Percentiles rank a stretch among this genome's conserved stretches.
phyloP scores from a whole-genome alignment of 2,113 vertebrate genomes.

The Sapayoa aenigma region DNA sequence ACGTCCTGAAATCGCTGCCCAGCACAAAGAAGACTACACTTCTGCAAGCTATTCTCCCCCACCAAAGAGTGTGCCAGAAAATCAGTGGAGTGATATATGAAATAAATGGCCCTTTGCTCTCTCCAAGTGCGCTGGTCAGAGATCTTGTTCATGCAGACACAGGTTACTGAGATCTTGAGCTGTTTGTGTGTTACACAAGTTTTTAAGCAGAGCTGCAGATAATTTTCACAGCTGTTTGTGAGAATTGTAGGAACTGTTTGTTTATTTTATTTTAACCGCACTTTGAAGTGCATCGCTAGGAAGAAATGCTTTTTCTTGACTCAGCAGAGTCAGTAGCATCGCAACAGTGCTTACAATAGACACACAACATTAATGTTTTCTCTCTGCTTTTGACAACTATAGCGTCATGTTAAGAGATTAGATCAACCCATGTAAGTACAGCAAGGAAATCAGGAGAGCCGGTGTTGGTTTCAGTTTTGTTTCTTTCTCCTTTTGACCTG shows the following conservation, averaged over 20 bases:
- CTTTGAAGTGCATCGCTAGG: background rate
- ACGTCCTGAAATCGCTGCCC: background rate
- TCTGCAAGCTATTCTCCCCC: background rate
- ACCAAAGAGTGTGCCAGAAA: background rate
- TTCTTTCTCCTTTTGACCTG: background rate
- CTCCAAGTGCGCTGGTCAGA: background rate
- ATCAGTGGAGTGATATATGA: background rate
- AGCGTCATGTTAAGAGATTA: background rate
- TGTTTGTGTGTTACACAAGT: background rate
- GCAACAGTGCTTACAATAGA: background rate
- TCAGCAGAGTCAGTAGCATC: background rate
- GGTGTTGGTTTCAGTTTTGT: background rate
- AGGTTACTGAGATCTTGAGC: background rate
- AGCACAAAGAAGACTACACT: background rate
- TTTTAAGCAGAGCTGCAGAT: background rate
- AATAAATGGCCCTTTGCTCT: background rate
- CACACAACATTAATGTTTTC: background rate
- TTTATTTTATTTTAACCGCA: background rate
- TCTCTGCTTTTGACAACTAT: background rate
- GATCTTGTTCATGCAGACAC: background rate
- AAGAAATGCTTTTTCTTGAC: background rate
- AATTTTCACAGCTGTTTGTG: background rate
- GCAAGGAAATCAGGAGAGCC: background rate
- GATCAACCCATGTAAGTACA: background rate
- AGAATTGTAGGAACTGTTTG: background rate